Conservation (phyloP, 2,888 invertebrate genomes). For the Synergus japonicus region DNA sequence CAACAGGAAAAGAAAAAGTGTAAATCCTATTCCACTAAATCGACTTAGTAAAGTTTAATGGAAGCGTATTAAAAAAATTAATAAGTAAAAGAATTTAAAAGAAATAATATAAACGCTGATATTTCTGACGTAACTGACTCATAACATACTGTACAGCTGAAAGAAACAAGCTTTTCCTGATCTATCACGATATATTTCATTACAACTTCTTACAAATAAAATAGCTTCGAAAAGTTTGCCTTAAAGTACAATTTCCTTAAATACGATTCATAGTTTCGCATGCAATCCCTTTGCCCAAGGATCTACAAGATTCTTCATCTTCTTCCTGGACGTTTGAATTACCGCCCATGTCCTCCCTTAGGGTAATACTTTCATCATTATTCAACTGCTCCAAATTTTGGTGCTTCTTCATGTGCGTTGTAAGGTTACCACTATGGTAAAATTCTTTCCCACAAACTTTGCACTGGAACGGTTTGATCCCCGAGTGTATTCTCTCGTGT, state of each 20-base stretch:
- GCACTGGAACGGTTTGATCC: conserved; percentile 76
- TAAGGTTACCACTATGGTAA: conserved; percentile 75
- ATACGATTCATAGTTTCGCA: conserved; percentile 26
- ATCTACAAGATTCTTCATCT: conserved; percentile 8
- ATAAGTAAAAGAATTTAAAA: no score
- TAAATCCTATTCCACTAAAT: no score
- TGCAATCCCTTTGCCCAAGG: background rate
- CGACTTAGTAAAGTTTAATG: no score
- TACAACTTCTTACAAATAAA: conserved; percentile 22
- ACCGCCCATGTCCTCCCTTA: background rate
- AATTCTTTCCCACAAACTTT: conserved; percentile 75
- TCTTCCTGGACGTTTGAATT: background rate
- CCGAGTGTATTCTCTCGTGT: conserved; percentile 76
- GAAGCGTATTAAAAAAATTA: no score
- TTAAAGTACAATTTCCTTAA: conserved; percentile 26
- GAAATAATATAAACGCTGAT: no score
- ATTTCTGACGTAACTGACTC: no score
- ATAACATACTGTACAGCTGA: background rate
- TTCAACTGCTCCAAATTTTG: conserved; percentile 28
- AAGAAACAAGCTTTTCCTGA: background rate
- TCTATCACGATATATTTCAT: conserved; percentile 7
- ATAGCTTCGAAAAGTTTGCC: conserved; percentile 5
- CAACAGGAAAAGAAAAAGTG: no score
- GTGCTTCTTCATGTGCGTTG: conserved; percentile 76
- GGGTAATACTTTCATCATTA: conserved; percentile 1